Conservation (phyloP, 2,797 vertebrate genomes). For the Pangasius mekongensis region DNA sequence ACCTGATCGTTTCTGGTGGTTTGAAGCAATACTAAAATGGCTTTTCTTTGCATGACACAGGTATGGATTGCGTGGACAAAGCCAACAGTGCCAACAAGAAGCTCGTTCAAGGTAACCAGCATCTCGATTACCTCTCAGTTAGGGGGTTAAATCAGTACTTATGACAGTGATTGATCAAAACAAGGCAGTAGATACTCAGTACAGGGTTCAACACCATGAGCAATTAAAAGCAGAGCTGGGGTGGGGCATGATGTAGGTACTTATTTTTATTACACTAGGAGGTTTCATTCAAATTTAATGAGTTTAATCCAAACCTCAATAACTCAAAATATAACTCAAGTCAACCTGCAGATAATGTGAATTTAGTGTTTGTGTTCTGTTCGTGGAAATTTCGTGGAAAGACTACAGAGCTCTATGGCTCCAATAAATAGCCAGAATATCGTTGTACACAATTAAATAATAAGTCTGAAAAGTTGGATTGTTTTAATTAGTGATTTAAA, state of each 20-base stretch:
- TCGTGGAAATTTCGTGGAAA: not conserved
- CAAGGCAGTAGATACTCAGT: not conserved
- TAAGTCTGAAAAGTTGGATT: not conserved
- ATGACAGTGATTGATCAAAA: not conserved
- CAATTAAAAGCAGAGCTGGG: not conserved
- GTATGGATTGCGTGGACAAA: slow-evolving; percentile 85
- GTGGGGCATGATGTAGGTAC: not conserved
- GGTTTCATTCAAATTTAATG: not conserved
- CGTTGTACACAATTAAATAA: not conserved
- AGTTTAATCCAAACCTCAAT: not conserved
- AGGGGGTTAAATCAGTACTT: no score
- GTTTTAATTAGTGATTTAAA: not conserved
- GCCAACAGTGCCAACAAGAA: slow-evolving; percentile 81
- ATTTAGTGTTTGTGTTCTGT: not conserved
- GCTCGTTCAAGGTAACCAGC: slow-evolving; percentile 86
- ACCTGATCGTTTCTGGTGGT: not conserved
- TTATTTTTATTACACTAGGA: not conserved
- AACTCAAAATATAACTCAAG: not conserved
- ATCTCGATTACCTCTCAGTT: not conserved
- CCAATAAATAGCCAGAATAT: not conserved
- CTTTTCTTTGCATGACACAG: slow-evolving; percentile 64
- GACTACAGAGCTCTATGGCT: not conserved
- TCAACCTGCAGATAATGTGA: not conserved
- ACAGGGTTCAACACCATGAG: not conserved
- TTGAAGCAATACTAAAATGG: not conserved